Percentiles rank a stretch among this genome's conserved stretches.
These are phyloP conservation scores for Gadopsis marmoratus DNA, from an alignment of 2,797 vertebrate genomes.

Conservation along the genomic window DNA sequence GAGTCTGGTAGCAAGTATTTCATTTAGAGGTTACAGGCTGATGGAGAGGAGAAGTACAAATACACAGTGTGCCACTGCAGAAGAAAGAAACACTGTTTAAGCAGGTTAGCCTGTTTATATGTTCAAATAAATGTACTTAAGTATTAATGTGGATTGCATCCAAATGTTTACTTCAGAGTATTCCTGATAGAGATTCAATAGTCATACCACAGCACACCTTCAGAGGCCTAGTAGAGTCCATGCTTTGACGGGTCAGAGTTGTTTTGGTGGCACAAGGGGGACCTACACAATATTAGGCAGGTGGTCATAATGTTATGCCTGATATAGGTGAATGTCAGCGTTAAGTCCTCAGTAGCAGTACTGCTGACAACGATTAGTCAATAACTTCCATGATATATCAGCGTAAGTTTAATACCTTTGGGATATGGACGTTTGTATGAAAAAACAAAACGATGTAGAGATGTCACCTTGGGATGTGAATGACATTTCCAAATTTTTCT, in stretches of 20 bases:
- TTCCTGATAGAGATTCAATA: too few relatives aligned
- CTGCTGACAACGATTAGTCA: background rate
- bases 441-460: background rate
- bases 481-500: background rate
- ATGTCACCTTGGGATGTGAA: background rate
- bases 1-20: background rate
- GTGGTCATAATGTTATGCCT: too few relatives aligned
- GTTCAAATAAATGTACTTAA: background rate
- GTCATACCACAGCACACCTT: too few relatives aligned
- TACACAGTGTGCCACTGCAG: too few relatives aligned
- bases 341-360: background rate
- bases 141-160: background rate
- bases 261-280: too few relatives aligned
- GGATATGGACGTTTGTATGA: background rate
- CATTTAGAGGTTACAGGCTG: too few relatives aligned
- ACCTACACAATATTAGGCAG: too few relatives aligned
- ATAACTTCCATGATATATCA: background rate
- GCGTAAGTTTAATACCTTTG: background rate
- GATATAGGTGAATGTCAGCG: background rate
- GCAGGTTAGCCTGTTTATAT: too few relatives aligned
- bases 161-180: background rate
- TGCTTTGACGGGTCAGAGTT: too few relatives aligned
- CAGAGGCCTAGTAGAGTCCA: too few relatives aligned
- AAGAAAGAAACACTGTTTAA: background rate
- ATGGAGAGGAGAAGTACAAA: too few relatives aligned